A percentile compares a stretch with the other conserved stretches of the same genome.
These are phyloP conservation scores for Gnathonemus longibarbis DNA, from an alignment of 2,113 vertebrate species.

Conservation along the genomic window DNA sequence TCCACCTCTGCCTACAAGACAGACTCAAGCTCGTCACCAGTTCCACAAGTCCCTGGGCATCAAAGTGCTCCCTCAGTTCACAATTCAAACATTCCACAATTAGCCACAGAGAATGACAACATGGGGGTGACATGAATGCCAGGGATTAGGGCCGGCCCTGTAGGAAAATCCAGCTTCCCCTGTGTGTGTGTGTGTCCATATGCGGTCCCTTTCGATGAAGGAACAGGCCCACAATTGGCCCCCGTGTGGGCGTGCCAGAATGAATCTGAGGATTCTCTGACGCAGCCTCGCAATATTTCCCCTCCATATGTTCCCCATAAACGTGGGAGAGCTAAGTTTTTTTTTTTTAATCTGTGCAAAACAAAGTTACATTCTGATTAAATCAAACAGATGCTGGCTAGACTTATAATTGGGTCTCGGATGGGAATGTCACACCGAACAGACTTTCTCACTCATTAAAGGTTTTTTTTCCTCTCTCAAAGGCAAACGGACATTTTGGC, in stretches of 20 bases:
- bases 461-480: neutral
- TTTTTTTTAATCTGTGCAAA: neutral
- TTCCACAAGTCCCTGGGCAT: neutral
- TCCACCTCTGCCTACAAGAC: neutral
- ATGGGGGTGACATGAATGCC: neutral
- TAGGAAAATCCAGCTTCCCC: neutral
- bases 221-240: neutral
- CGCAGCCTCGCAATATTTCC: neutral
- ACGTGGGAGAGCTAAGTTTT: neutral
- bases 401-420: conserved; percentile 6
- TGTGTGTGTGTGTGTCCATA: neutral
- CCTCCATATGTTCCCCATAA: neutral
- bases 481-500: neutral
- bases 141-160: neutral
- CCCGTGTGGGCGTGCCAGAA: neutral
- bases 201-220: neutral
- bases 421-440: conserved; percentile 2
- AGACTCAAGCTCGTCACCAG: neutral
- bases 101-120: neutral
- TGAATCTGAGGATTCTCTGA: neutral
- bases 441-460: conserved; percentile 12
- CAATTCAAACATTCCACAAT: conserved; percentile 12
- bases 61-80: conserved; percentile 12
- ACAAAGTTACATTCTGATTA: neutral
- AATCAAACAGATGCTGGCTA: neutral